Percentiles rank a stretch among this genome's conserved stretches.
Evolutionary conservation across 2,113 vertebrate species (phyloP).

Genomic region (Oryctolagus cuniculus): DNA sequence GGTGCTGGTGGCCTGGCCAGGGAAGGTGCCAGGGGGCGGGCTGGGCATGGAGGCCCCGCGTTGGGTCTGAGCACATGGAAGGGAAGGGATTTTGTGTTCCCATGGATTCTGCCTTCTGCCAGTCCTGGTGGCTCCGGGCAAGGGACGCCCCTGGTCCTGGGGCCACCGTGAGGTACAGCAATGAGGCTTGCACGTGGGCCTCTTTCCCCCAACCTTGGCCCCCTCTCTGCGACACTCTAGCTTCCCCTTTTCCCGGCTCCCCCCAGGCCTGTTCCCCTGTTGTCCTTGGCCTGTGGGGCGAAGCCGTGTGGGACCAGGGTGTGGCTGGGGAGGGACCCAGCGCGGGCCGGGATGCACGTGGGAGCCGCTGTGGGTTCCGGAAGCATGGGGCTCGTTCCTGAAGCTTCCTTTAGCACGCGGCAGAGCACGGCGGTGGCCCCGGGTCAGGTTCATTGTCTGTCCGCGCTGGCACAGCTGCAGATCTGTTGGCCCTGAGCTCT

Average conservation of each 20-base stretch:
- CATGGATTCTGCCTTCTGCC: rapidly evolving
- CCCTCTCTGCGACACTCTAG: background rate
- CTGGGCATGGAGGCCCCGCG: rapidly evolving
- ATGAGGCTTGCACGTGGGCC: rapidly evolving
- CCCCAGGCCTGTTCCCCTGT: background rate
- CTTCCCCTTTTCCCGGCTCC: background rate
- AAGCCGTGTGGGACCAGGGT: no score
- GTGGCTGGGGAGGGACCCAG: no score
- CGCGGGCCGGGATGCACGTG: background rate
- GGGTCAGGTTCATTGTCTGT: background rate
- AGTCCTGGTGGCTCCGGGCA: rapidly evolving
- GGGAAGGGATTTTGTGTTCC: background rate
- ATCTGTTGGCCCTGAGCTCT: background rate
- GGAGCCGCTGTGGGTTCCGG: background rate
- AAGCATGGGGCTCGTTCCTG: background rate
- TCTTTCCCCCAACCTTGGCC: rapidly evolving
- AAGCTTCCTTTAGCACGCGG: background rate
- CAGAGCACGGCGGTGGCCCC: background rate
- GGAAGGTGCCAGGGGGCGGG: rapidly evolving
- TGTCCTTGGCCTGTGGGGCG: rapidly evolving
- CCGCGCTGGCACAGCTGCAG: rapidly evolving
- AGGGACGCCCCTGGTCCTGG: background rate
- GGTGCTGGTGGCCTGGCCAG: rapidly evolving
- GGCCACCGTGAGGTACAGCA: rapidly evolving
- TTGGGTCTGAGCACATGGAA: background rate